These are phyloP conservation scores for Leucopsar rothschildi DNA, from an alignment of 2,113 vertebrate genomes.

Conservation along the genomic window DNA sequence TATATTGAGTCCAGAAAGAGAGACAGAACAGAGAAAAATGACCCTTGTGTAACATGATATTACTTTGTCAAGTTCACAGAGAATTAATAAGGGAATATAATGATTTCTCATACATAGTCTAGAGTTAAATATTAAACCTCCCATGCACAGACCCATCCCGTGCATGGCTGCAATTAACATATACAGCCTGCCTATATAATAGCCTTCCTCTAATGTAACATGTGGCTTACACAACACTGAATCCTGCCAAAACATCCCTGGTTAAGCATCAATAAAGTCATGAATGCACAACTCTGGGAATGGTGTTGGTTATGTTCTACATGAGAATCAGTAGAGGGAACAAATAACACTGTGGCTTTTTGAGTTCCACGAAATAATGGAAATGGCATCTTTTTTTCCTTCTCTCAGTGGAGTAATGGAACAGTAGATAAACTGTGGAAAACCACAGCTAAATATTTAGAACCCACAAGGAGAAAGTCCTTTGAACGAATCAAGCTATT, in stretches of 20 bases:
- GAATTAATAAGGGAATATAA: neutral
- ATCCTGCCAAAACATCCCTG: slow-evolving; percentile 10
- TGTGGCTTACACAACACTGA: neutral
- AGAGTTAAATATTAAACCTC: neutral
- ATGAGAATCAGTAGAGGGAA: slow-evolving; percentile 39
- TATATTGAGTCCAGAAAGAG: neutral
- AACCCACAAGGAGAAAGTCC: slow-evolving; percentile 21
- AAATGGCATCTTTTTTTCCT: neutral
- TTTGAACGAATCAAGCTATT: slow-evolving; percentile 41
- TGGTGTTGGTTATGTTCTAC: slow-evolving; percentile 16
- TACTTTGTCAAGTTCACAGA: neutral
- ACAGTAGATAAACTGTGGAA: slow-evolving; percentile 37
- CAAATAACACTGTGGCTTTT: slow-evolving; percentile 35
- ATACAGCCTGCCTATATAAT: neutral
- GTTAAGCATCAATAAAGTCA: neutral
- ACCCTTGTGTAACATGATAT: neutral
- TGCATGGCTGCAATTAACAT: neutral
- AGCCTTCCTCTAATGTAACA: neutral
- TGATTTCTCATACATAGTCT: neutral
- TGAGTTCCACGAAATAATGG: neutral
- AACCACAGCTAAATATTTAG: slow-evolving; percentile 48
- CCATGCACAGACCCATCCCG: neutral
- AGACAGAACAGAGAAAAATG: neutral
- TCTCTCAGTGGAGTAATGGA: slow-evolving; percentile 13
- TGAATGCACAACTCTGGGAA: neutral